phyloP scores from a whole-genome alignment of 1,140 invertebrate genomes.

The Drosophila ironensis region DNA sequence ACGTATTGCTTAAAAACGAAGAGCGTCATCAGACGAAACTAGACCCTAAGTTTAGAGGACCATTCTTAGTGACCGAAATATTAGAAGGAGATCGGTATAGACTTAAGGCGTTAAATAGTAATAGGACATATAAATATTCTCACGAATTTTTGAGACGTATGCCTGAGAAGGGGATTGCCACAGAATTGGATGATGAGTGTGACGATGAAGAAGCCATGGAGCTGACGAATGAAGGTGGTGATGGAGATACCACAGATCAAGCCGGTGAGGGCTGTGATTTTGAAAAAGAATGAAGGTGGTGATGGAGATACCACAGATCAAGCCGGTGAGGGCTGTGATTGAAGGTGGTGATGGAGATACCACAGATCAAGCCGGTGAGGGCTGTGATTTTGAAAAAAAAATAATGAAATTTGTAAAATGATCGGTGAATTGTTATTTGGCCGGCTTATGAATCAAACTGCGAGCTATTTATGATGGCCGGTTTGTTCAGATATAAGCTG shows the following conservation, averaged over 20 bases:
- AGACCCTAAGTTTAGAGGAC: too few relatives aligned
- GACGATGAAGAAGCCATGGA: too few relatives aligned
- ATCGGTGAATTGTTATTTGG: neutral
- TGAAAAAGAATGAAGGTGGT: neutral
- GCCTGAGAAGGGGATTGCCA: too few relatives aligned
- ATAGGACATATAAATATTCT: conserved; percentile 1
- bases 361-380: neutral
- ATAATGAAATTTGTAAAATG: neutral
- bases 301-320: neutral
- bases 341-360: neutral
- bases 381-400: neutral
- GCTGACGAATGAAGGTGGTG: too few relatives aligned
- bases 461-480: neutral
- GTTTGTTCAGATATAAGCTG: neutral
- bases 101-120: neutral
- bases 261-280: too few relatives aligned
- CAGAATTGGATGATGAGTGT: too few relatives aligned
- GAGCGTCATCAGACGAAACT: too few relatives aligned
- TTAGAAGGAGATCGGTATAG: neutral
- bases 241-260: neutral
- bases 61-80: too few relatives aligned
- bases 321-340: too few relatives aligned
- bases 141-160: neutral
- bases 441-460: neutral
- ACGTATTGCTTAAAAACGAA: neutral